Base-by-base conservation (phyloP, 2,113 vertebrate genomes). In the Sylvia atricapilla region DNA sequence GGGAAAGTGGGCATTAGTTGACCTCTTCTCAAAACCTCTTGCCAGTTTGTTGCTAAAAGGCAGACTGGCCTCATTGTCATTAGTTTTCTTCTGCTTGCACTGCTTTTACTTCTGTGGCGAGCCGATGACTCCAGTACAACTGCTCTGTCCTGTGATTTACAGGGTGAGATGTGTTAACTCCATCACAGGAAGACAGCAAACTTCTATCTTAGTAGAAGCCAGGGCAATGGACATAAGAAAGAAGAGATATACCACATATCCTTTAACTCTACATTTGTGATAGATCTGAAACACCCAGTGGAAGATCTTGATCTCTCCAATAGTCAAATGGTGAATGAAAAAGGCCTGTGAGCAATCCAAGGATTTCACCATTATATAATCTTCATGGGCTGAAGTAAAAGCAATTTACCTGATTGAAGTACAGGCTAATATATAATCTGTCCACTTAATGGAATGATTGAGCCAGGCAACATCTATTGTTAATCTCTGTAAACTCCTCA, bases 221-320 rank as follows among this genome's bases (percentile, higher is more conserved):
- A 23, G 27, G 20, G 7, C 31, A 27, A 3, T 24, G 28, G 28
- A 27, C 7, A 3, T 67, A 25, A 35, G 30, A 49, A 76, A 17
- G 33, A 13, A 24, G 10, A 15, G 3, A 44, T 75, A n/a, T 9
- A 15, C 43, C 44, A 0, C 3, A 1, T 35, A 28, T 35, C 11
- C 13, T 58, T 86, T n/a, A 64, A 6, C 9, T 69, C 11, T 41
- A 7, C 6, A 0, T 41, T 59, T 21, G 20, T 68, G 47, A 8
- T 6, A 5, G 12, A 31, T 37, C 6, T 35, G n/a, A 59, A 53
- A n/a, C 11, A 21, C 18, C 2, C 7, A 14, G 7, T 55, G 47
- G 19, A 78, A 78, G 31, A 22, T 33, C 50, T 24, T 53, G 4
- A 28, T 52, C 14, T 72, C 28, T 18, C 6, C 80, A 59, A 13